Evolutionary conservation across 2,797 vertebrate species (phyloP), one percentile per base, ranked within the genome.

Genomic region (Gymnoscopelus microlampas): DNA sequence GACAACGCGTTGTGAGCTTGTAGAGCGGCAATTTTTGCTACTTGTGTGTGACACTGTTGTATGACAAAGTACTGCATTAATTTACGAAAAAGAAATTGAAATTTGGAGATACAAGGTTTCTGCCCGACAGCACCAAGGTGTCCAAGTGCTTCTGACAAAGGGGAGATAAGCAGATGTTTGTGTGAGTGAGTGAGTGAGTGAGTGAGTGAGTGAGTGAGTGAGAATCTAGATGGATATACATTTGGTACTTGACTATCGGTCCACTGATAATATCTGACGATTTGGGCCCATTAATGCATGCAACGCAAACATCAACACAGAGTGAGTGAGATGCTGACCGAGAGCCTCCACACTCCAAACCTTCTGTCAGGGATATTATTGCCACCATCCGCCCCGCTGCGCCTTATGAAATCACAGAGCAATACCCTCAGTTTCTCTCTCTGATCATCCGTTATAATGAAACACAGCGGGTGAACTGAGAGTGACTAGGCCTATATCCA

Each of bases 361-460:
- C 39, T 9, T 44, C 64, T 12, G 57, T 58, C 60, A 59, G 71
- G 60, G 54, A 54, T 48, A 70, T 64, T 66, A 26, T 29, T 10
- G 39, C 12, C 6, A 0, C 56, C 26, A 3, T 56, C 59, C 66
- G 47, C 56, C 55, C 63, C 8, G 19, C 75, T 69, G 71, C 64
- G n/a, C n/a, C n/a, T 50, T 26, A 51, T 24, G 26, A 47, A 65
- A 64, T 68, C 70, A 6, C 19, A 24, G 57, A 54, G 26, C 68
- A 60, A 60, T 61, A 26, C 66, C 63, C 60, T 32, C 63, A 1
- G 6, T 54, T 24, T 54, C 51, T 24, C 61, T 51, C 67, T 63
- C 66, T 32, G 44, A 70, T 65, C 70, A 74, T 74, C 58, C 12
- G 50, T 75, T 56, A 69, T 48, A 26, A 76, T 39, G n/a, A 75